Percentiles rank a stretch among this genome's conserved stretches.
Conservation (phyloP, 2,797 vertebrate genomes). For the Halcyon leucocephala region DNA sequence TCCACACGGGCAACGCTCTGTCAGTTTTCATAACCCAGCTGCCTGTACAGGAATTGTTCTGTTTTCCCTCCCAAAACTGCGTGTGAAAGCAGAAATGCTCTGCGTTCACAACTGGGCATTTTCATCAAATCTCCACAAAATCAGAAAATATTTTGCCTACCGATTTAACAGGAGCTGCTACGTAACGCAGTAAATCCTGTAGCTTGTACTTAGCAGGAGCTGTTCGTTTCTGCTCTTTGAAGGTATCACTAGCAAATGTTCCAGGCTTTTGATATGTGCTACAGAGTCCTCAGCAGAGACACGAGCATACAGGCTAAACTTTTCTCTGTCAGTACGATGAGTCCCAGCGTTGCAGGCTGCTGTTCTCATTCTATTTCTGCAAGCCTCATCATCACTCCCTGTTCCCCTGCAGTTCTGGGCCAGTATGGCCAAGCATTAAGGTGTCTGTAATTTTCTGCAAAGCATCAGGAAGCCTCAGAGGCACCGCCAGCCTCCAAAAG, state of each 20-base stretch:
- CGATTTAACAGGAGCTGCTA: background rate
- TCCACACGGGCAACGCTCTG: background rate
- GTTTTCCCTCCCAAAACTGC: background rate
- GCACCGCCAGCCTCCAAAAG: background rate
- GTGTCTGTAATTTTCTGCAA: background rate
- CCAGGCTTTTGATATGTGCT: background rate
- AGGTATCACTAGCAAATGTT: background rate
- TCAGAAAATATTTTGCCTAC: background rate
- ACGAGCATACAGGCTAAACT: background rate
- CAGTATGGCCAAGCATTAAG: background rate
- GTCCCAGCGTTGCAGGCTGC: background rate
- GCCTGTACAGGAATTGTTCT: conserved; percentile 24
- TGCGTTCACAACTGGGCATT: background rate
- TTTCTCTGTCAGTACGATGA: background rate
- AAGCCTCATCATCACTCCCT: background rate
- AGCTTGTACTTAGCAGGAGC: background rate
- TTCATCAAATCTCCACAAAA: background rate
- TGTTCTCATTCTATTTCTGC: background rate
- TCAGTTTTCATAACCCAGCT: conserved; percentile 56
- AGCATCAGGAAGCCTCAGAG: background rate
- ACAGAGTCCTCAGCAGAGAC: background rate
- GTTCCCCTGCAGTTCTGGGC: background rate
- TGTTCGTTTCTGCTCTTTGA: background rate
- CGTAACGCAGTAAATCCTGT: background rate
- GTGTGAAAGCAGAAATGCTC: conserved; percentile 23